Percentiles rank a stretch among this genome's conserved stretches.
Evolutionary conservation across 2,113 vertebrate genomes (phyloP).

Genomic region (Peromyscus leucopus): DNA sequence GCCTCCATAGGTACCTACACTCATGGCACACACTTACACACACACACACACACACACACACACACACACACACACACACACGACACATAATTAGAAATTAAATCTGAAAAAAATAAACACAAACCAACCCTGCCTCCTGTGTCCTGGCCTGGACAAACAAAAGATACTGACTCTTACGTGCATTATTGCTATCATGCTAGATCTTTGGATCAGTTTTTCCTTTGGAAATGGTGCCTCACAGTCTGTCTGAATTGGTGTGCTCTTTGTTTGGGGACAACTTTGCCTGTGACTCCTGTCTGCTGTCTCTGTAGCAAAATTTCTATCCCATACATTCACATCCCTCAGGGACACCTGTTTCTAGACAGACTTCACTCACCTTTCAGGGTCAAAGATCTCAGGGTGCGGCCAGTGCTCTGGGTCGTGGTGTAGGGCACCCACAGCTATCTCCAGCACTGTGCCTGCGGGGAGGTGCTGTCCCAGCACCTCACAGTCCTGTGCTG

Average conservation of each 20-base stretch:
- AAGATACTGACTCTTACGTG: not conserved
- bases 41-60: not conserved
- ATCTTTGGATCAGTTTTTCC: not conserved
- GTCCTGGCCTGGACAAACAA: not conserved
- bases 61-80: no score
- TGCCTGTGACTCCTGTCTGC: not conserved
- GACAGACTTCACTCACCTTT: conserved; percentile 88
- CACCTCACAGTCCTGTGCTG: conserved; percentile 90
- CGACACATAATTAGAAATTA: not conserved
- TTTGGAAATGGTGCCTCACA: not conserved
- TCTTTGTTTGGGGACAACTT: not conserved
- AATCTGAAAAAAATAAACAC: not conserved
- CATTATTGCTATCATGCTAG: not conserved
- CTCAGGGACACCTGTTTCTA: not conserved
- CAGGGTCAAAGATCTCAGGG: conserved; percentile 94
- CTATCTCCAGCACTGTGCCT: conserved; percentile 91
- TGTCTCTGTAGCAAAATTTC: not conserved
- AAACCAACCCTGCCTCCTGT: not conserved
- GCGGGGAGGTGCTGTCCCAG: conserved; percentile 91
- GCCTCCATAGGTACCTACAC: not conserved
- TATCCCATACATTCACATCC: fast-evolving
- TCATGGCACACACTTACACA: not conserved
- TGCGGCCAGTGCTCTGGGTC: conserved; percentile 93
- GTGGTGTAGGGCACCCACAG: conserved; percentile 92
- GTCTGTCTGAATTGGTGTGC: not conserved